A percentile compares a stretch with the other conserved stretches of the same genome.
These are phyloP conservation scores for Rhagophthalmus giganteus DNA, from an alignment of 2,888 invertebrate species.

Conservation along the genomic window DNA sequence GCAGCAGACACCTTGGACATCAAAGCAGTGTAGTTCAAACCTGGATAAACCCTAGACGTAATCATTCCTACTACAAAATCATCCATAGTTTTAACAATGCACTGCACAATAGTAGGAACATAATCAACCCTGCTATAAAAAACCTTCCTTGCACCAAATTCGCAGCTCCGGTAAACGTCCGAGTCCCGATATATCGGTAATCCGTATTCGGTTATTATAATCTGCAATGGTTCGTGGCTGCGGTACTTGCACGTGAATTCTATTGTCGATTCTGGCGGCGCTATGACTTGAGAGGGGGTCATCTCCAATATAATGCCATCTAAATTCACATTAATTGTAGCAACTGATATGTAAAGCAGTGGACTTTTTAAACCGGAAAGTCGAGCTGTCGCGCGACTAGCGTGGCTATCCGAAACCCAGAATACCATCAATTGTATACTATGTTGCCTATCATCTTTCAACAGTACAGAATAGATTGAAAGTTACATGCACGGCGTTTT, in stretches of 20 bases:
- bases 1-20: slow-evolving; percentile 11
- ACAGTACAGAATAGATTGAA: no score
- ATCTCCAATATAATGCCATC: slow-evolving; percentile 30
- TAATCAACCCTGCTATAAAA: slow-evolving; percentile 49
- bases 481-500: no score
- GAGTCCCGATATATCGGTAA: slow-evolving; percentile 18
- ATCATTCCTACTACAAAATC: slow-evolving; percentile 47
- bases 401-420: no score
- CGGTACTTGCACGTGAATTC: slow-evolving; percentile 59
- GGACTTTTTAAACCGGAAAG: no score
- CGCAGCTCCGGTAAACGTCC: slow-evolving; percentile 28
- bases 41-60: slow-evolving; percentile 48
- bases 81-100: slow-evolving; percentile 46
- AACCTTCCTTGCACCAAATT: slow-evolving; percentile 31
- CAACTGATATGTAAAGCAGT: no score
- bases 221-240: slow-evolving; percentile 45
- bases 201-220: slow-evolving; percentile 50
- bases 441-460: no score
- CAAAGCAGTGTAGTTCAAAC: slow-evolving; percentile 38
- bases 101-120: slow-evolving; percentile 41
- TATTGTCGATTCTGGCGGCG: slow-evolving; percentile 52
- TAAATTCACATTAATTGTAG: slow-evolving; percentile 3
- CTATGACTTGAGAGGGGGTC: slow-evolving; percentile 54
- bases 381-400: no score
- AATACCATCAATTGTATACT: no score